These are phyloP conservation scores for Aplochiton taeniatus DNA, from an alignment of 2,797 vertebrate species.

Conservation along the genomic window DNA sequence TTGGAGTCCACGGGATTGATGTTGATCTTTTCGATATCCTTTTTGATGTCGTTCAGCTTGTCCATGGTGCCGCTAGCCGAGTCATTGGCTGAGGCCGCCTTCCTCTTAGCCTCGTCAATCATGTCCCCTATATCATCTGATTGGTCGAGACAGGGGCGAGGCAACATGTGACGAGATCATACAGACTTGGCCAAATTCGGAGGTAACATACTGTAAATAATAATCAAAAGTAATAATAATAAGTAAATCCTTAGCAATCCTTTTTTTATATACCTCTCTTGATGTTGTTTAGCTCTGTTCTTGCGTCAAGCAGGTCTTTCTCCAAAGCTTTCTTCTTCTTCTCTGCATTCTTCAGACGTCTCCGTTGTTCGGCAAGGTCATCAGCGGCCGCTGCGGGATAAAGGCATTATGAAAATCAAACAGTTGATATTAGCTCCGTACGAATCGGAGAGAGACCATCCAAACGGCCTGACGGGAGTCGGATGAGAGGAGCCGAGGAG, in stretches of 20 bases:
- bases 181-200: too few species aligned
- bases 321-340: constrained; percentile 77
- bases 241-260: too few species aligned
- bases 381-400: constrained; percentile 66
- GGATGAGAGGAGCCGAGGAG: background rate
- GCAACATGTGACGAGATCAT: background rate
- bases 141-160: constrained; percentile 5
- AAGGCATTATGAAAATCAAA: constrained; percentile 3
- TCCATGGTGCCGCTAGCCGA: constrained; percentile 74
- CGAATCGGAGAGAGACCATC: background rate
- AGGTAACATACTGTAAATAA: background rate
- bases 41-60: constrained; percentile 78
- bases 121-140: constrained; percentile 78
- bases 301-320: constrained; percentile 70
- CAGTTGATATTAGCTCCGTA: background rate
- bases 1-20: constrained; percentile 57
- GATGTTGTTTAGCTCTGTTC: constrained; percentile 70
- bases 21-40: constrained; percentile 79
- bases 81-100: constrained; percentile 72
- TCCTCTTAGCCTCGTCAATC: constrained; percentile 78
- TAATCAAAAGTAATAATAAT: too few species aligned
- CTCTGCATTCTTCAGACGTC: constrained; percentile 70
- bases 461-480: background rate
- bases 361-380: constrained; percentile 70
- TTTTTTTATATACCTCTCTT: constrained; percentile 77